These are phyloP conservation scores for Polymixis flavicincta DNA, from an alignment of 2,888 invertebrate species.

Conservation along the genomic window DNA sequence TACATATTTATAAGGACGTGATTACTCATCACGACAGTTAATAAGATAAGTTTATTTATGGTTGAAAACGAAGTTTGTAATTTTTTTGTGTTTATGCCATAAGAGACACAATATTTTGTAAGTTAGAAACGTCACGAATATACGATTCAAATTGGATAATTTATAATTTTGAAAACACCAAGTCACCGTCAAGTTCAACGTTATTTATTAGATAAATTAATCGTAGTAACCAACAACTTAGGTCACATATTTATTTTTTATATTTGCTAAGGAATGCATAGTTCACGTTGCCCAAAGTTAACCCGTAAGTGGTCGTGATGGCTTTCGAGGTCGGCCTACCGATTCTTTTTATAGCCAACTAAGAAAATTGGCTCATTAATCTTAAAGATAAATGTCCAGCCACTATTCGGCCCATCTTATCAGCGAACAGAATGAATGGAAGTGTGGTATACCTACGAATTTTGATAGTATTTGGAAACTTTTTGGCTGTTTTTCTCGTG, in stretches of 20 bases:
- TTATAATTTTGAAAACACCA: conserved; percentile 31
- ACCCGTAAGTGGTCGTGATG: conserved; percentile 81
- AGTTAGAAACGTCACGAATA: conserved; percentile 17
- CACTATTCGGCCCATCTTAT: conserved; percentile 90
- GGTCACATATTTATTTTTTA: conserved; percentile 52
- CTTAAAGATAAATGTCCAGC: conserved; percentile 90
- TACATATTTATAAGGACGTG: conserved; percentile 59
- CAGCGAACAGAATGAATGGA: conserved; percentile 86
- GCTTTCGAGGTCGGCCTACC: conserved; percentile 84
- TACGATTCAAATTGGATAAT: conserved; percentile 43
- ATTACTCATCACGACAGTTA: conserved; percentile 57
- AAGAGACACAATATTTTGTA: conserved; percentile 21
- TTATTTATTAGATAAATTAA: conserved; percentile 42
- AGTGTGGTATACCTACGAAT: conserved; percentile 82
- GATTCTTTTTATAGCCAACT: conserved; percentile 90
- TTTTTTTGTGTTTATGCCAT: conserved; percentile 10
- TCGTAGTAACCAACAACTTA: conserved; percentile 30
- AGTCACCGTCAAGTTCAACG: conserved; percentile 33
- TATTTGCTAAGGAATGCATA: conserved; percentile 71
- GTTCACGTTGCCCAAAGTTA: conserved; percentile 78
- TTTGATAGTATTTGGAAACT: conserved; percentile 76
- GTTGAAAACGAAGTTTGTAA: conserved; percentile 32
- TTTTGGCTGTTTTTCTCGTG: conserved; percentile 72
- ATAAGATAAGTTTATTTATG: conserved; percentile 56
- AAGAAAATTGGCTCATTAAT: conserved; percentile 91